Percentiles rank a stretch among this genome's conserved stretches.
Evolutionary conservation across 1,140 invertebrate species (phyloP).

Genomic region (Homalodisca vitripennis): DNA sequence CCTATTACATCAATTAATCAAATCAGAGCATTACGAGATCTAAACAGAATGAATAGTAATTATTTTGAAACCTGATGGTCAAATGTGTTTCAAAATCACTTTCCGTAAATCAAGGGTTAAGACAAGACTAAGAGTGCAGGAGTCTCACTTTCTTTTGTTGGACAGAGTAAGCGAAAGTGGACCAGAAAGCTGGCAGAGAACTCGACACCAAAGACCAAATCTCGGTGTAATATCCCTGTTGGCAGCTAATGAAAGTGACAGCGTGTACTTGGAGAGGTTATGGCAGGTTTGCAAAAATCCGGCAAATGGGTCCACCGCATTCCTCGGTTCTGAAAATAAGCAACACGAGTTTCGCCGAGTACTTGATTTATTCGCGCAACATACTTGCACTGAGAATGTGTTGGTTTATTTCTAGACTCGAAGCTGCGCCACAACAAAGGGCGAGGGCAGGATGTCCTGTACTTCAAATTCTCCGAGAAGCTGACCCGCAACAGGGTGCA

Average conservation of each 20-base stretch:
- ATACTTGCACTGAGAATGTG: background rate
- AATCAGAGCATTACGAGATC: too few relatives aligned
- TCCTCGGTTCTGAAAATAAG: background rate
- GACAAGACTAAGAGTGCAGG: too few relatives aligned
- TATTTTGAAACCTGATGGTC: too few relatives aligned
- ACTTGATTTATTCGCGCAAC: background rate
- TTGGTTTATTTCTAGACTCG: slow-evolving; percentile 46
- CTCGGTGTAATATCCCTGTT: background rate
- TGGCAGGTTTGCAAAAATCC: background rate
- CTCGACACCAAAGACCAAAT: too few relatives aligned
- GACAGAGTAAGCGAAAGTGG: too few relatives aligned
- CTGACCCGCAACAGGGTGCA: slow-evolving; percentile 54
- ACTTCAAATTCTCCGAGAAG: slow-evolving; percentile 59
- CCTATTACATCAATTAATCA: too few relatives aligned
- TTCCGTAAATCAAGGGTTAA: too few relatives aligned
- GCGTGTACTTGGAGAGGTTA: too few relatives aligned
- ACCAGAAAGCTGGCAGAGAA: too few relatives aligned
- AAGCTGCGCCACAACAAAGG: slow-evolving; percentile 51
- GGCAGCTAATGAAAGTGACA: background rate
- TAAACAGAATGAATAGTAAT: too few relatives aligned
- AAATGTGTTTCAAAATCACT: too few relatives aligned
- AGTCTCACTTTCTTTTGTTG: too few relatives aligned
- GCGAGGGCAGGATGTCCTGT: slow-evolving; percentile 51
- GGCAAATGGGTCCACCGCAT: background rate
- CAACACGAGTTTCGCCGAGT: background rate